Base-by-base conservation (phyloP, 2,113 vertebrate genomes). In the Phylloscopus whistleri region DNA sequence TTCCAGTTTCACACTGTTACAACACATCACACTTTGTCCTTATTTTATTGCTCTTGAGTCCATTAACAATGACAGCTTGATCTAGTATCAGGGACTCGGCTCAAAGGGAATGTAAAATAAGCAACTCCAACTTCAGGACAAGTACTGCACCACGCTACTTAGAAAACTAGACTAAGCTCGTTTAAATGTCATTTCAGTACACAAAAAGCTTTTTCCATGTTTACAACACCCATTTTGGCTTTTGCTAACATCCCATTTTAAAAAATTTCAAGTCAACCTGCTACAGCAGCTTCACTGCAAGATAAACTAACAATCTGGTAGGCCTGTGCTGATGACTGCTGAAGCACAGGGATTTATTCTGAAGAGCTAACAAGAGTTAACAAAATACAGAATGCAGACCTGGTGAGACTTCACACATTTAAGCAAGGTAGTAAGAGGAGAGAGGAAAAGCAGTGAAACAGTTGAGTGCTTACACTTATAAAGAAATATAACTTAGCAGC, bases 21-120 rank as follows among this genome's bases (percentile, higher is more conserved):
- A 90, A 89, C 80, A 87, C 70, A 91, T 68, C 59, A 39, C 56
- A 89, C 51, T 81, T 44, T 1, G 18, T 87, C 91, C 93, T 81
- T 49, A 68, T 79, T 97, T 89, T 64, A 94, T 87, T 85, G 81
- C 53, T 95, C 70, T 85, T 89, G 74, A 94, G 66, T 95, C 81
- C 87, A 94, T 76, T 87, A 84, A 37, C 28, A 89, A 91, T 55
- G 91, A 64, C 74, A 84, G 39, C 35, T 73, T 82, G 81, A 93
- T 94, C 66, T 84, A 73, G 81, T 82, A 76, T 19, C 62, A 67
- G 49, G 27, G 16, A 67, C 39, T 87, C 89, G 69, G 66, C 81
- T 75, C 62, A 82, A 85, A 93, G 30, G 19, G 66, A 95, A 92
- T 60, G n/a, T 58, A 82, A 92, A 95, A 91, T 31, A 91, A 87